Evolutionary conservation across 2,888 invertebrate species (phyloP).

Genomic region (Rhaphigaster nebulosa): DNA sequence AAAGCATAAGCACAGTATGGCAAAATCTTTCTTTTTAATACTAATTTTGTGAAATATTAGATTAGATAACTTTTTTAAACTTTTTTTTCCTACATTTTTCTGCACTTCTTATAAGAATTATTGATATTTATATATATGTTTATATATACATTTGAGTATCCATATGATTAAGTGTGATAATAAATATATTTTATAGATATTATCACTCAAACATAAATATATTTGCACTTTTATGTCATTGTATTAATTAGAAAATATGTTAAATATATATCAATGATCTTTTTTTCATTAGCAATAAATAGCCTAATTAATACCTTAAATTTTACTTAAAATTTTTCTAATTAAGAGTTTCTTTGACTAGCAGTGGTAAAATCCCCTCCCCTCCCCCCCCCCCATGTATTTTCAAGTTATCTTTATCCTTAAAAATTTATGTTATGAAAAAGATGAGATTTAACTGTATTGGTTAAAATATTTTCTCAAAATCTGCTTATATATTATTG

Average conservation of each 20-base stretch:
- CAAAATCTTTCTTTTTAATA: conserved; percentile 53
- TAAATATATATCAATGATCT: neutral
- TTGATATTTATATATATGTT: neutral
- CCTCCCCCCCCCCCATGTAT: too few species aligned
- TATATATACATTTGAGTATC: neutral
- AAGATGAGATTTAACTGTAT: too few species aligned
- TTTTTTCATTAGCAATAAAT: too few species aligned
- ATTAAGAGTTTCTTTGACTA: neutral
- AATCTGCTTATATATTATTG: too few species aligned
- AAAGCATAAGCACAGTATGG: conserved; percentile 58
- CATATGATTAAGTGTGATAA: neutral
- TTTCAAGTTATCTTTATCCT: too few species aligned
- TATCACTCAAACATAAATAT: neutral
- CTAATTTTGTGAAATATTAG: conserved; percentile 55
- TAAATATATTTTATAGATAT: neutral
- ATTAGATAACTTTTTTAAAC: conserved; percentile 45
- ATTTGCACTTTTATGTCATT: neutral
- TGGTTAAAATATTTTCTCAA: too few species aligned
- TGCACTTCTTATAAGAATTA: conserved; percentile 25
- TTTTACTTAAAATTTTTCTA: neutral
- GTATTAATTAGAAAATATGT: neutral
- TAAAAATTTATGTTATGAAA: too few species aligned
- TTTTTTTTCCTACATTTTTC: conserved; percentile 47
- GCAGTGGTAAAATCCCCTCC: too few species aligned
- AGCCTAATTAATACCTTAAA: neutral